Base-by-base conservation (phyloP, 2,797 vertebrate species). In the Peromyscus melanophrys region DNA sequence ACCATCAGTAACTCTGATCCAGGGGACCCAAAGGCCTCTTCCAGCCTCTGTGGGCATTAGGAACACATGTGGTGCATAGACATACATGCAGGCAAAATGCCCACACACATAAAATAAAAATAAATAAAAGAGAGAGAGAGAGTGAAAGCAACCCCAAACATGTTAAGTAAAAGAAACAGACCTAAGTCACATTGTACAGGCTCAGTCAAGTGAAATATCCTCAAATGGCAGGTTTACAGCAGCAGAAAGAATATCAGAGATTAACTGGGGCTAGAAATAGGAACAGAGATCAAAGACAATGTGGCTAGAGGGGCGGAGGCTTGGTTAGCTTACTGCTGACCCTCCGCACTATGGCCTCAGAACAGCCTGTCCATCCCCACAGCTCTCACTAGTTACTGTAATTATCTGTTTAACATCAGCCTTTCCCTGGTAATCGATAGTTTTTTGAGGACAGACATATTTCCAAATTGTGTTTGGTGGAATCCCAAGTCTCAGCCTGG, bases 161-260 rank as follows among this genome's bases (percentile, higher is more conserved):
- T 69, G 43, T 46, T 80, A 88, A 75, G 71, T 31, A 55, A 77
- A 57, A 92, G 14, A 86, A 94, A 29, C 63, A 80, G 40, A 93
- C 59, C 29, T 4, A 57, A 91, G 31, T 17, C 77, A 87, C 29
- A 31, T 21, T 67, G 2, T 80, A 59, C 29, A 49, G 10, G 4
- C 1, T 25, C 27, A 52, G 71, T 93, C 43, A 90, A 90, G 55
- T n/a, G 40, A 90, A 76, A 84, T 52, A 29, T 16, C 6, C 27
- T 37, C 3, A 82, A 61, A 90, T 65, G 61, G 46, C 40, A 65
- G 34, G 31, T 87, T 84, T 19, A 78, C 34, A 83, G 34, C 40
- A 16, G n/a, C 43, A 93, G 59, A 77, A 57, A 65, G n/a, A 59
- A 25, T n/a, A 63, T 49, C 10, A 76, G 31, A 52, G 34, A n/a